These are phyloP conservation scores for Anoplius nigerrimus DNA, from an alignment of 2,888 invertebrate genomes.

Conservation along the genomic window DNA sequence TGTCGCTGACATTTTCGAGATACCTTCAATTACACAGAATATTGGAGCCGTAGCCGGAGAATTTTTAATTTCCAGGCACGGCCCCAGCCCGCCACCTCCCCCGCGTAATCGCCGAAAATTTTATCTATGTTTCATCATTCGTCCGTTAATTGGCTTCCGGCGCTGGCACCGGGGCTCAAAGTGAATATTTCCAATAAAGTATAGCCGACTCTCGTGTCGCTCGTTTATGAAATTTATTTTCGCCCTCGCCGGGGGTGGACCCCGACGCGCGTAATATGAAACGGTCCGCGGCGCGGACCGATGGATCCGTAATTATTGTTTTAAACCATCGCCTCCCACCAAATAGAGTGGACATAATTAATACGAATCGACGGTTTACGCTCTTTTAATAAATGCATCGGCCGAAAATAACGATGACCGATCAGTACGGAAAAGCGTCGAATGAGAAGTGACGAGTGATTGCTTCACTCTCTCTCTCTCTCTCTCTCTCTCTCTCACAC, in stretches of 20 bases:
- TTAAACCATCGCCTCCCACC: slow-evolving; percentile 20
- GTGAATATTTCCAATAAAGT: slow-evolving; percentile 53
- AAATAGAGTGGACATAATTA: slow-evolving; percentile 29
- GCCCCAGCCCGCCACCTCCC: neutral
- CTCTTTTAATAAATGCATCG: slow-evolving; percentile 28
- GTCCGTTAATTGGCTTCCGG: slow-evolving; percentile 43
- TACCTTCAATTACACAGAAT: slow-evolving; percentile 38
- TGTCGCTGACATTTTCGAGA: slow-evolving; percentile 20
- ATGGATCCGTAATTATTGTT: slow-evolving; percentile 23
- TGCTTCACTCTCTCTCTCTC: too few species aligned
- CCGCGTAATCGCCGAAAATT: slow-evolving; percentile 42
- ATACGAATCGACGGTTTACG: slow-evolving; percentile 26
- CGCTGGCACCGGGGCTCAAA: slow-evolving; percentile 30
- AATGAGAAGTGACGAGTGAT: too few species aligned
- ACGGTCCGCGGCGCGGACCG: neutral
- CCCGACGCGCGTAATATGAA: slow-evolving; percentile 29
- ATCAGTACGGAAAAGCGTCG: too few species aligned
- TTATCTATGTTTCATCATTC: slow-evolving; percentile 41
- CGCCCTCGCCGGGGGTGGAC: slow-evolving; percentile 12
- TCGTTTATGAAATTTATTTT: slow-evolving; percentile 40
- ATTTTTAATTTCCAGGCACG: slow-evolving; percentile 35
- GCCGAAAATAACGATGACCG: neutral
- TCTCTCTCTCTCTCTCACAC: too few species aligned
- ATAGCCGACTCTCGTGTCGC: slow-evolving; percentile 29
- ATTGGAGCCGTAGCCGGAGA: slow-evolving; percentile 23